Evolutionary conservation across 1,140 invertebrate species (phyloP).

Genomic region (Coenobita brevimanus): DNA sequence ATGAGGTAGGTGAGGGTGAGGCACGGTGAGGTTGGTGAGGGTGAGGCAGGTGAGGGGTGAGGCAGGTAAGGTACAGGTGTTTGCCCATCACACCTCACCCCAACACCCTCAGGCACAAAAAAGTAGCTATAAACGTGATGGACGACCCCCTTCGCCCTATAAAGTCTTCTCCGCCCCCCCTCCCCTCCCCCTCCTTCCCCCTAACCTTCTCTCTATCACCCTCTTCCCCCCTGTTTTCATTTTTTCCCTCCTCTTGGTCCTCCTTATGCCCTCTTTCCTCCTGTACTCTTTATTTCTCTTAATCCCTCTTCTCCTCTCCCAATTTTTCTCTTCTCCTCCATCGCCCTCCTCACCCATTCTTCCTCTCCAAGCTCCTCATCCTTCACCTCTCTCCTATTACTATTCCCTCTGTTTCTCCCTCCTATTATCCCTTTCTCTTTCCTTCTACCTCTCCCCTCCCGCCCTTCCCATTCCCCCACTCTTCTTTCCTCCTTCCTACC

Average conservation of each 20-base stretch:
- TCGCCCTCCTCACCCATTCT: background rate
- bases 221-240: too few species aligned
- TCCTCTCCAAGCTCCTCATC: background rate
- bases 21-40: background rate
- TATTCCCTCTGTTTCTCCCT: background rate
- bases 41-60: background rate
- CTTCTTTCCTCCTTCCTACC: too few species aligned
- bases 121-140: background rate
- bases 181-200: background rate
- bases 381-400: background rate
- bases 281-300: conserved; percentile 24
- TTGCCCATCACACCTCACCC: too few species aligned
- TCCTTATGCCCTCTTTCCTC: conserved; percentile 8
- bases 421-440: too few species aligned
- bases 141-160: background rate
- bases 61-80: background rate
- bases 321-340: background rate
- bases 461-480: too few species aligned
- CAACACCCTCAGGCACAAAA: too few species aligned
- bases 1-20: background rate
- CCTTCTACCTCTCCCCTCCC: too few species aligned
- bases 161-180: background rate
- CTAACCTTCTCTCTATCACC: too few species aligned
- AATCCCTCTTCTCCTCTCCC: conserved; percentile 20
- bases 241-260: background rate